phyloP scores from a whole-genome alignment of 2,113 vertebrate genomes.

The Onychostruthus taczanowskii region DNA sequence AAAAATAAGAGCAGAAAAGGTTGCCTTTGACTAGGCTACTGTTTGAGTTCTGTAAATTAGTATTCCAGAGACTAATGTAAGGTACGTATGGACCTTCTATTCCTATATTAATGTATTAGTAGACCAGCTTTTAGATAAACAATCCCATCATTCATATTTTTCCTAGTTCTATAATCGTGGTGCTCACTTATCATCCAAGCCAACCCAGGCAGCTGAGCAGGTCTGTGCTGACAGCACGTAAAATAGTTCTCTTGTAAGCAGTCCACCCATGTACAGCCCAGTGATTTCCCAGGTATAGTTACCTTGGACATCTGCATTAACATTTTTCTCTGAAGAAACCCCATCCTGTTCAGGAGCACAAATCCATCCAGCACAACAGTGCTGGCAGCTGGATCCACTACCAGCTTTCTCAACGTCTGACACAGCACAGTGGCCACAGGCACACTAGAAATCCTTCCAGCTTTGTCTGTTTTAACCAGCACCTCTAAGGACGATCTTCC shows the following conservation, averaged over 20 bases:
- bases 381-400: background rate
- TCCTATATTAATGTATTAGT: background rate
- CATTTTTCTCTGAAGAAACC: background rate
- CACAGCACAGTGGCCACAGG: accelerated
- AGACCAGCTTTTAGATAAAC: background rate
- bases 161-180: background rate
- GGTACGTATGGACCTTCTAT: background rate
- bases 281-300: background rate
- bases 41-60: background rate
- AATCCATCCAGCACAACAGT: background rate
- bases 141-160: background rate
- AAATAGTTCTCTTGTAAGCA: background rate
- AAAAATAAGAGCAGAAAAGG: background rate
- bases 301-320: background rate
- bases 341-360: background rate
- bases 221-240: accelerated
- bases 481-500: accelerated
- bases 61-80: background rate
- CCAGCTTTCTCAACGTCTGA: background rate
- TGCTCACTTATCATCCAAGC: background rate
- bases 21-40: background rate
- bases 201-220: accelerated
- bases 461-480: background rate
- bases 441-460: background rate
- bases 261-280: background rate